Base-by-base conservation (phyloP, 2,113 vertebrate genomes). In the Caloenas nicobarica region DNA sequence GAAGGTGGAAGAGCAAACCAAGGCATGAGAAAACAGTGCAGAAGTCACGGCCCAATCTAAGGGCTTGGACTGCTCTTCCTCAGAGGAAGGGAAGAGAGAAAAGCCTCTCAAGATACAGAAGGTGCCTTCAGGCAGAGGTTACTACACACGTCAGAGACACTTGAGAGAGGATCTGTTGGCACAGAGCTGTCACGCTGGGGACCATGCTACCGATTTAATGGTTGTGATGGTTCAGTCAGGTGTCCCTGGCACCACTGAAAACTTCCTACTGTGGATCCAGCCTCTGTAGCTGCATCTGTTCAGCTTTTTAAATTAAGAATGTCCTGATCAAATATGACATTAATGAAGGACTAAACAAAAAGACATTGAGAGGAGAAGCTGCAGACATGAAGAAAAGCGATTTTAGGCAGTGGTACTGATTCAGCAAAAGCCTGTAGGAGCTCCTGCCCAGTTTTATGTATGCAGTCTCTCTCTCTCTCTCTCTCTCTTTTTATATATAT, bases 401-500 rank as follows among this genome's bases (percentile, higher is more conserved):
- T 53, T 91, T 81, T 29, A 69, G 48, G n/a, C n/a, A 87, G 53
- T 0, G 0, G 48, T 1, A 0, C 34, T 72, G 62, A 82, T n/a
- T 72, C 44, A 57, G 44, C 7, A 48, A 76, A 77, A 93, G 36
- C 36, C 50, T 81, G 25, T 22, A 84, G 64, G 29, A 89, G 56
- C 29, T 87, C 23, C 29, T 64, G 26, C 28, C 18, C 22, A 57
- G 18, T 86, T 85, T 68, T 34, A 51, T 2, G 4, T 10, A 19
- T 48, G 14, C 16, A 50, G 22, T 48, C 21, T 36, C 62, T 38
- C 76, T 29, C 34, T 29, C 11, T n/a, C 68, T 50, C 77, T 33
- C 34, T 31, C 8, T n/a, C n/a, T n/a, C n/a, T n/a, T n/a, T n/a
- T n/a, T n/a, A n/a, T n/a, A n/a, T n/a, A n/a, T n/a, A n/a, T n/a